Evolutionary conservation across 2,797 vertebrate species (phyloP).

Genomic region (Macropus fuliginosus): DNA sequence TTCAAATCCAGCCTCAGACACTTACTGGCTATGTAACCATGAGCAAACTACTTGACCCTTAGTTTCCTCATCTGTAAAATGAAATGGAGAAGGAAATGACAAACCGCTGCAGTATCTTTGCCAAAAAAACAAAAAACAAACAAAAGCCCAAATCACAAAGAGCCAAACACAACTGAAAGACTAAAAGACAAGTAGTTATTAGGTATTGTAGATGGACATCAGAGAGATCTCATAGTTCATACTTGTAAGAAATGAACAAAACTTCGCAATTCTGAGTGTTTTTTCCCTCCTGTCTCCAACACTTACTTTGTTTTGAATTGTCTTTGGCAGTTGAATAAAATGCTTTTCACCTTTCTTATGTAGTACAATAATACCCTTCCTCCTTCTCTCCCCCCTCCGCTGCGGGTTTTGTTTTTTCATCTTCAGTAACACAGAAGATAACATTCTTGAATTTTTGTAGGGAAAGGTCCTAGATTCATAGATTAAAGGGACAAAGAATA

Average conservation of each 20-base stretch:
- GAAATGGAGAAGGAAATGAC: background rate
- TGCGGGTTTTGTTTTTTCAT: background rate
- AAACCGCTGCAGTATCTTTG: background rate
- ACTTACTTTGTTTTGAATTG: background rate
- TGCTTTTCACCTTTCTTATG: slow-evolving; percentile 41
- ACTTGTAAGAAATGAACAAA: background rate
- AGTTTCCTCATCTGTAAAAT: background rate
- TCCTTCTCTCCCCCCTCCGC: background rate
- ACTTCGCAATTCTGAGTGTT: accelerated
- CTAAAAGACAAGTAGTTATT: background rate
- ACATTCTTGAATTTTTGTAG: background rate
- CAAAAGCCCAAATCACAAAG: background rate
- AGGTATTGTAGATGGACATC: background rate
- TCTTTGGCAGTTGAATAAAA: slow-evolving; percentile 19
- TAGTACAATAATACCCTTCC: background rate
- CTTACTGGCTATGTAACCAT: background rate
- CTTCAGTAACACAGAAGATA: background rate
- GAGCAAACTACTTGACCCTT: background rate
- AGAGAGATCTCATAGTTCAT: accelerated
- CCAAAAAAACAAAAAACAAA: background rate
- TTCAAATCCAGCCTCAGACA: background rate
- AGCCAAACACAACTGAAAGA: background rate
- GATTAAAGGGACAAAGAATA: background rate
- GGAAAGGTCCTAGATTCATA: background rate
- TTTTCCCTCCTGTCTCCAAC: background rate